Conservation (phyloP, 2,113 vertebrate genomes). For the Grantiella picta region DNA sequence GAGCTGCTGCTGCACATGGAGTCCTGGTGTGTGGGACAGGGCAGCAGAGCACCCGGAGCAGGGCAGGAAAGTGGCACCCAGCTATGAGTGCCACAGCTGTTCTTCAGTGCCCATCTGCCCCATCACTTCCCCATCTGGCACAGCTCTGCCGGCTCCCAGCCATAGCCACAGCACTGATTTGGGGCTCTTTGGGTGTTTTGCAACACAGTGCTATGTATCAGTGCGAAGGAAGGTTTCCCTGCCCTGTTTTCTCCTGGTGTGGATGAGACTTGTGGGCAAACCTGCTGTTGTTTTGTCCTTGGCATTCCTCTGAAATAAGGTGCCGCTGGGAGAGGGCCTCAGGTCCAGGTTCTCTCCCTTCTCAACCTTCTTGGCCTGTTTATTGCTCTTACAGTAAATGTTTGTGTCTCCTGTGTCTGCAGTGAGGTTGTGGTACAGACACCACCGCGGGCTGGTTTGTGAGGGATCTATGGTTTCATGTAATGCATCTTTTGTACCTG, state of each 20-base stretch:
- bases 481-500: background rate
- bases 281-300: background rate
- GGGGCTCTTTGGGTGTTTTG: background rate
- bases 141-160: background rate
- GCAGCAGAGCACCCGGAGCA: background rate
- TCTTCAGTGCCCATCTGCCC: background rate
- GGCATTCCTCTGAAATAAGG: background rate
- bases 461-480: background rate
- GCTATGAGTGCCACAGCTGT: background rate
- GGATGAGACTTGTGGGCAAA: background rate
- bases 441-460: background rate
- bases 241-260: background rate
- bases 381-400: conserved; percentile 13
- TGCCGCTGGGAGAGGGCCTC: background rate
- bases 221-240: background rate
- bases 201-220: accelerated
- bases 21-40: accelerated
- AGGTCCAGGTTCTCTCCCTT: background rate
- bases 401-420: background rate
- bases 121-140: background rate
- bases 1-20: background rate
- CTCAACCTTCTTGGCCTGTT: background rate
- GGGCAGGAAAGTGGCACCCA: background rate
- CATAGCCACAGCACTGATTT: background rate
- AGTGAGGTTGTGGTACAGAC: background rate